Base-by-base conservation (phyloP, 1,140 invertebrate genomes). In the Lepidurus apus region DNA sequence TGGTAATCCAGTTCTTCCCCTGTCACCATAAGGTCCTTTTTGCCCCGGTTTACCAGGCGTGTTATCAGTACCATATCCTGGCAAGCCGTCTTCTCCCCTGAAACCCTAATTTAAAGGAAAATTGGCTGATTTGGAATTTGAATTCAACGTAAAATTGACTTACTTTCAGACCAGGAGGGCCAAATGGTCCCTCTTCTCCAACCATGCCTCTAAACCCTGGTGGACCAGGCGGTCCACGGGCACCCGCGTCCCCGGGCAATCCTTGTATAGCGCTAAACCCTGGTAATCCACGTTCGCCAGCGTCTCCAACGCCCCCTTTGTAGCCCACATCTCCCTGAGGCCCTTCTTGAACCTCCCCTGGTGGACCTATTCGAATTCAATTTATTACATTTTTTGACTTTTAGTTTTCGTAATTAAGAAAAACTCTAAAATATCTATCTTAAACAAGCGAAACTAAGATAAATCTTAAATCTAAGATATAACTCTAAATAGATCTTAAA, bases 51-150 rank as follows among this genome's bases (percentile, higher is more conserved):
- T 77, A 42, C 82, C 82, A 24, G 74, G 73, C 3, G 80, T 80
- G 24, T 83, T 83, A 42, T 77, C 34, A 9, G 74, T 42, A 75
- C 91, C 91, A 21, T 79, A 82, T 77, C 91, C 91, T 6, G 88
- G 88, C 9, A 87, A 83, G 21, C 80, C 80, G 11, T 74, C 43
- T 45, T 81, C 74, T 26, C 80, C 80, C 21, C 42, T 42, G 17
- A n/a, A 74, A 43, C 79, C 80, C 42, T 43, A 17, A 34, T 34
- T 34, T 4, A 34, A 34, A 34, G 0, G 34, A 34, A 4, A 34
- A 34, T 34, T 34, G 34, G 2, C 2, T 34, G 34, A 34, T 26
- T 26, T 26, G 26, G 26, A 26, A 26, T 26, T 26, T 0, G 1
- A 26, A 26, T 26, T 26, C 26, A 26, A 26, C 34, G 34, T 4